phyloP scores from a whole-genome alignment of 1,140 invertebrate species.

The Asbolus verrucosus region DNA sequence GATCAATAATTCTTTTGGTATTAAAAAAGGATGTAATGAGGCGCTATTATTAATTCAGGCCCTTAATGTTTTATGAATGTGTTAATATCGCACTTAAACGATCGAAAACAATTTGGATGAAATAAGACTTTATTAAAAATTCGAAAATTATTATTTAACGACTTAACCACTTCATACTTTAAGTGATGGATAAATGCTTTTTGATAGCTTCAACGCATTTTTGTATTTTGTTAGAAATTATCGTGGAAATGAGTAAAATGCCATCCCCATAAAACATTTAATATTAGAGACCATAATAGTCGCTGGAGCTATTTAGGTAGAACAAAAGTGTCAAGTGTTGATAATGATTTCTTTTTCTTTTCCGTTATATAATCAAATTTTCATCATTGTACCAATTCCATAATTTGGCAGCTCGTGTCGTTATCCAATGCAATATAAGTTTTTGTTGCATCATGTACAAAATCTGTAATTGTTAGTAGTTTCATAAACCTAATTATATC shows the following conservation, averaged over 20 bases:
- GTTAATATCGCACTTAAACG: too few relatives aligned
- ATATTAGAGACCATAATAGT: too few relatives aligned
- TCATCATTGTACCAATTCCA: background rate
- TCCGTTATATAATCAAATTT: too few relatives aligned
- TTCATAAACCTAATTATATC: background rate
- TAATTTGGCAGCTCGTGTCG: background rate
- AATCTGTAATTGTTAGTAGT: background rate
- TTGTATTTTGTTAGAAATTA: background rate
- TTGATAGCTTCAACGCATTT: constrained; percentile 11
- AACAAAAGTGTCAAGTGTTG: too few relatives aligned
- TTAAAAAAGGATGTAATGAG: too few relatives aligned
- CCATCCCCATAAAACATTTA: background rate
- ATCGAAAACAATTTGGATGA: constrained; percentile 3
- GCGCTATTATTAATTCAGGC: background rate
- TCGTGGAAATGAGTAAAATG: background rate
- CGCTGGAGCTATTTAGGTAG: too few relatives aligned
- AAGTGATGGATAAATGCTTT: constrained; percentile 1
- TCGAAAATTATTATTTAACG: constrained; percentile 25
- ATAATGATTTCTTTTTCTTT: too few relatives aligned
- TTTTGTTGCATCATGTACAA: constrained; percentile 25
- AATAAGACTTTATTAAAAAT: constrained; percentile 3
- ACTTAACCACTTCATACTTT: background rate
- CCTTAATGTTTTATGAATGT: too few relatives aligned
- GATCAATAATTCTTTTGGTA: too few relatives aligned
- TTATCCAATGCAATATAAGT: too few relatives aligned